Evolutionary conservation across 2,888 invertebrate genomes (phyloP).

Genomic region (Parnassius orleans): DNA sequence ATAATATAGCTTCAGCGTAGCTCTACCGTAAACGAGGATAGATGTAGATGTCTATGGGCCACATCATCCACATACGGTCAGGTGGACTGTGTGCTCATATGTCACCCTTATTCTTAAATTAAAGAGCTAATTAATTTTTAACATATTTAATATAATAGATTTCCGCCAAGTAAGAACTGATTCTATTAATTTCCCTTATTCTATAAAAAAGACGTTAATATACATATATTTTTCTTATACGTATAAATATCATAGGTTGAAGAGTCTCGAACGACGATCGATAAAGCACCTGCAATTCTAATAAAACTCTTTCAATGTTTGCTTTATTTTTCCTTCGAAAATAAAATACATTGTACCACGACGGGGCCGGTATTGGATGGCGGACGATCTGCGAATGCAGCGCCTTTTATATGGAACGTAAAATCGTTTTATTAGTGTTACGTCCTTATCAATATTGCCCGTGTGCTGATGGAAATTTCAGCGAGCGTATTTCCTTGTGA

Average conservation of each 20-base stretch:
- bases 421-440: constrained; percentile 18
- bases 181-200: no score
- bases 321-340: constrained; percentile 22
- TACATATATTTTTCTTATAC: no score
- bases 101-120: no score
- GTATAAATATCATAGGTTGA: constrained; percentile 6
- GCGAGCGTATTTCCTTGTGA: constrained; percentile 4
- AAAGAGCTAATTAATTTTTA: no score
- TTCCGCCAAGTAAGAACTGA: no score
- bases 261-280: constrained; percentile 8
- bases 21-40: no score
- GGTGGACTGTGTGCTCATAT: no score
- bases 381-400: constrained; percentile 17
- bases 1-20: no score
- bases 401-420: constrained; percentile 17
- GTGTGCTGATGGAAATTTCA: constrained; percentile 12
- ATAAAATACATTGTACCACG: constrained; percentile 13
- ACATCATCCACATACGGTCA: no score
- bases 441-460: constrained; percentile 12
- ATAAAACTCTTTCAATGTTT: constrained; percentile 23
- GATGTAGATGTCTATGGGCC: no score
- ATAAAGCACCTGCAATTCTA: constrained; percentile 23
- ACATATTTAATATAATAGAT: no score
- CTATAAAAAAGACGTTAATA: no score
- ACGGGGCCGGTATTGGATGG: constrained; percentile 14